Evolutionary conservation across 2,888 invertebrate species (phyloP), one percentile per base, ranked within the genome.

Genomic region (Phanerotoma sp.): DNA sequence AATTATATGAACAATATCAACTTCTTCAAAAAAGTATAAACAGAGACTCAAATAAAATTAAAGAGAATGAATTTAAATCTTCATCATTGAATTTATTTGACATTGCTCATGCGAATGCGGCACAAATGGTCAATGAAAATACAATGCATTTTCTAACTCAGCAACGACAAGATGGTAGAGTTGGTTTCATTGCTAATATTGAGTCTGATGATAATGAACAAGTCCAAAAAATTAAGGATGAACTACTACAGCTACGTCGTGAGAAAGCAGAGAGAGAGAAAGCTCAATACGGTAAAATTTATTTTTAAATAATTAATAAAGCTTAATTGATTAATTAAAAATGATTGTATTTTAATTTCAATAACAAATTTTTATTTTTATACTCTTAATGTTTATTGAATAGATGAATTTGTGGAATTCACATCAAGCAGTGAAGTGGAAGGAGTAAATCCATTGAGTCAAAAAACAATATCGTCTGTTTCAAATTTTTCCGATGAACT

Each of bases 61-160:
- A 51, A 52, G 51, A 41, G 28, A 18, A 47, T 18, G 28, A 46
- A 35, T 56, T 52, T 28, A 51, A 32, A 22, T 42, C 18, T 47
- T 32, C 40, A 47, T 47, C 52, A 21, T 9, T 7, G 3, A 48
- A 51, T 52, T 37, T 52, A 47, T 56, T 56, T 22, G 56, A 51
- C 51, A 51, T 56, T 47, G 51, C 51, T 18, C 51, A 46, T 46
- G 48, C 51, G 5, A 42, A 51, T 56, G 37, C 21, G 5, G 33
- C 13, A 10, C 11, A 28, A 28, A 44, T 30, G 28, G 37, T 54
- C 20, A 20, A 37, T 50, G 44, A 49, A 54, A 21, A 44, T 13
- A 11, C 9, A 22, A 35, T 20, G n/a, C 4, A 49, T 21, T 54
- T 54, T 37, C 37, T 44, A 20, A 35, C 13, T n/a, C 2, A 49